Base-by-base conservation (phyloP, 1,140 invertebrate species). In the Hesperophylax magnus region DNA sequence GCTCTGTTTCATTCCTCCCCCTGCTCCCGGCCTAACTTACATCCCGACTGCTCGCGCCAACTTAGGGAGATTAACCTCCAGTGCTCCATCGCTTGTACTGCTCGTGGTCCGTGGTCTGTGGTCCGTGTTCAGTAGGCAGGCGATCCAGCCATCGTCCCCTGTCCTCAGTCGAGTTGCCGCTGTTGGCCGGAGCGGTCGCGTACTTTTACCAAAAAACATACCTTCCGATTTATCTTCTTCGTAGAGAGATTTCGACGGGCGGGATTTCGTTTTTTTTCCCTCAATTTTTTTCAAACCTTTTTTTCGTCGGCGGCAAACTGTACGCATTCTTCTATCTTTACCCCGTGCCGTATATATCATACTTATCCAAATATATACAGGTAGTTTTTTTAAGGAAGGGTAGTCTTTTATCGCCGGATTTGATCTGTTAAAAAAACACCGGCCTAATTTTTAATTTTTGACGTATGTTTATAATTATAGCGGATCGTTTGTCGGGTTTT, bases 341-440 rank as follows among this genome's bases (percentile, higher is more conserved):
- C 58, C 63, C 24, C 65, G 34, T 18, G 34, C 65, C 34, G 39
- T 18, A 71, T 71, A 71, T 52, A 71, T 52, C 34, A 71, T 71
- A 71, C 34, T 71, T 52, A 71, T 52, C 67, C 34, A 71, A 71
- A 71, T 47, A 52, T 52, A n/a, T 47, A 71, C 39, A 71, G 34
- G 34, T 52, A 71, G 39, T 71, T 52, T 71, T 18, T 71, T 31
- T 39, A 58, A 18, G 22, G n/a, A 61, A 24, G 58, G 58, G 58
- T 61, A 61, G 58, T 61, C 24, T 67, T 65, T 67, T 67, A 67
- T 67, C 63, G 27, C 31, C 63, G 31, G 56, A 18, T 58, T 22
- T 58, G 39, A 47, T 47, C 39, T 14, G n/a, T 11, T 58, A 22
- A 47, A 61, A 60, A 61, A 24, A 24, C 9, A 61, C 58, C 58